Base-by-base conservation (phyloP, 2,888 invertebrate genomes). In the Drosophila suboccidentalis region DNA sequence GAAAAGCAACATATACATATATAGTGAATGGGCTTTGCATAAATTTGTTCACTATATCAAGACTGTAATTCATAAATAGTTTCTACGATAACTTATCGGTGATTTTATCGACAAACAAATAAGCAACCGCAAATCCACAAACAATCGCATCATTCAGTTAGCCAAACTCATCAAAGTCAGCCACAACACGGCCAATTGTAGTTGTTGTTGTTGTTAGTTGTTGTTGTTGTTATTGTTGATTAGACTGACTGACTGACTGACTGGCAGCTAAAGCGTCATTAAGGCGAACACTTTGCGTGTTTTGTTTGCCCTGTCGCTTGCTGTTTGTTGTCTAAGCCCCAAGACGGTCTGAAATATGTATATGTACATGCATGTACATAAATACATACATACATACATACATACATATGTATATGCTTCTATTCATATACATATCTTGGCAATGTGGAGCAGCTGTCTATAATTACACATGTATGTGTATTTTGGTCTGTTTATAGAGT, bases 361-460 rank as follows among this genome's bases (percentile, higher is more conserved):
- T 22, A 29, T 36, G 53, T 51, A 55, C 49, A 36, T 13, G 1
- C 4, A 36, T 11, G 19, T 51, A 55, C 41, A 26, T 32, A 43
- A 43, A 50, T 41, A 41, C 17, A 32, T 17, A 46, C n/a, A 19
- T 11, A 39, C 41, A 71, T 50, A 22, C n/a, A 11, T 64, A 55
- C 39, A 26, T 47, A 36, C 19, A 36, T 26, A 13, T 32, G 41
- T 26, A 13, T 38, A 44, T 19, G 29, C 15, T 29, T 17, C 26
- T 39, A 44, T 53, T 8, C 29, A 32, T 29, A 13, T 32, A 41
- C 36, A 51, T 72, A 47, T 53, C 57, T 65, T 22, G 64, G 36
- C 68, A 86, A 84, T 84, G 87, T 84, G 64, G 88, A 79, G 71
- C 84, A 86, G 81, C 83, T 81, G 78, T 76, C 84, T 86, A 79